Evolutionary conservation across 2,113 vertebrate genomes (phyloP).

Genomic region (Bombycilla garrulus): DNA sequence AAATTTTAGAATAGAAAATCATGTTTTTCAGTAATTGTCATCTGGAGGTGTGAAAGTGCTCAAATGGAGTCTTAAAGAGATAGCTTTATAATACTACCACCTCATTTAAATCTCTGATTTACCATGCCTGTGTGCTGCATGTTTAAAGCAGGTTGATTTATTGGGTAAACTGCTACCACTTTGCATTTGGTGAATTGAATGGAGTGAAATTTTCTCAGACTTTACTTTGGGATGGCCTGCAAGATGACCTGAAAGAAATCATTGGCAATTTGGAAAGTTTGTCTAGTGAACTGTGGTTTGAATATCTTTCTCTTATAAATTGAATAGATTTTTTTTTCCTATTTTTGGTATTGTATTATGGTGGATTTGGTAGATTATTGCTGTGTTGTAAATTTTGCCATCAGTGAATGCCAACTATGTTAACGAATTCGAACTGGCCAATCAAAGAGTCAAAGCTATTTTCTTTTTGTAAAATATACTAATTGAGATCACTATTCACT

Average conservation of each 20-base stretch:
- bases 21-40: not conserved
- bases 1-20: not conserved
- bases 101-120: not conserved
- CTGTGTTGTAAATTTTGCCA: not conserved
- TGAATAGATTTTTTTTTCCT: not conserved
- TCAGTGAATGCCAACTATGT: not conserved
- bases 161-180: not conserved
- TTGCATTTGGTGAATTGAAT: not conserved
- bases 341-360: not conserved
- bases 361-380: not conserved
- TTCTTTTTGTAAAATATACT: not conserved
- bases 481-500: not conserved
- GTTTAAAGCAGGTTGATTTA: not conserved
- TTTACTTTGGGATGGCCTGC: not conserved
- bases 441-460: not conserved
- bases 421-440: not conserved
- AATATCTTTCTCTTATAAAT: not conserved
- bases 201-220: not conserved
- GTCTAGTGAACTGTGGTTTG: not conserved
- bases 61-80: not conserved
- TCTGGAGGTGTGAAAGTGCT: not conserved
- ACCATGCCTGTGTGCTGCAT: not conserved
- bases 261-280: not conserved
- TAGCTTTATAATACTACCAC: not conserved
- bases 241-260: not conserved